Base-by-base conservation (phyloP, 2,113 vertebrate species). In the Ramphastos sulfuratus region DNA sequence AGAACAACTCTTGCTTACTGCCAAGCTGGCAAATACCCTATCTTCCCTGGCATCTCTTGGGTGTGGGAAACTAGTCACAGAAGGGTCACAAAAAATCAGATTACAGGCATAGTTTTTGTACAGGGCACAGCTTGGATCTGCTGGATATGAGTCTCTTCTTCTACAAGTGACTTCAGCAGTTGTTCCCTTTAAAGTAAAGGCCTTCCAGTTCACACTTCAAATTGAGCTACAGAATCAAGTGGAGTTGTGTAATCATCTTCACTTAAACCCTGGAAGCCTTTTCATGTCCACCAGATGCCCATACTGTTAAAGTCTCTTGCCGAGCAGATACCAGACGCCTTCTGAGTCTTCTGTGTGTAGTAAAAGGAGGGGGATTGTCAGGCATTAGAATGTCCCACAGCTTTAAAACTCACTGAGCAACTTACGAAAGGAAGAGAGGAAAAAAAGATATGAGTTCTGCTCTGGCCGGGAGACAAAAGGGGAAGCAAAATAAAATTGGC, bases 21-120 rank as follows among this genome's bases (percentile, higher is more conserved):
- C 87, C 95, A 95, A 85, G 33, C 70, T 88, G 86, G 89, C 82
- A 90, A 82, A 87, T 50, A 59, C 33, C 65, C 65, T 85, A 79
- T 91, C 90, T 94, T 59, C 82, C 60, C 48, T 35, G n/a, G 76
- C 61, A 94, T 91, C 87, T 89, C 52, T 30, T 66, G 75, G 55
- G 56, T 87, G 79, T 92, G 92, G 93, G 82, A 94, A 95, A 94
- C 46, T 60, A 86, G 44, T 50, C 58, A 70, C 59, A 58, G 61
- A 86, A 79, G 33, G 58, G 50, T 56, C 73, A 82, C 33, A 70
- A 86, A 72, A 82, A 89, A 79, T 65, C 44, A 82, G 85, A 82
- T 37, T 56, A 58, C 33, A 44, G 31, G 56, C 61, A 60, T 7
- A 78, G 55, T 23, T 92, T 64, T 82, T 60, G 33, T 60, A 44